These are phyloP conservation scores for Luperina testacea DNA, from an alignment of 2,888 invertebrate species.

Conservation along the genomic window DNA sequence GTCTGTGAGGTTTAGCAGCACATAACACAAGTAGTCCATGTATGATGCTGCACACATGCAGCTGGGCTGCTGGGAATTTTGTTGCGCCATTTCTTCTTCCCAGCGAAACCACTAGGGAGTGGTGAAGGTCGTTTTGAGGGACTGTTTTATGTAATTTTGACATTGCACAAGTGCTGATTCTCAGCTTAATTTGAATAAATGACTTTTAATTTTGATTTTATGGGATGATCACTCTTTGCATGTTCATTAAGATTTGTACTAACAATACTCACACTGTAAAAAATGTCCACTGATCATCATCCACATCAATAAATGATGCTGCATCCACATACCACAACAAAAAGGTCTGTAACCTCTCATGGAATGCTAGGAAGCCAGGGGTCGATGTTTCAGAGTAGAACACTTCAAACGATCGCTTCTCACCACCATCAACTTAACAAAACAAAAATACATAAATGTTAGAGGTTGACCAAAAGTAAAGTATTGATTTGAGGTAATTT, in stretches of 20 bases:
- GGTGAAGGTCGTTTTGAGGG: not conserved
- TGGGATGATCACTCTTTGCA: not conserved
- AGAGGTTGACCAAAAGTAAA: not conserved
- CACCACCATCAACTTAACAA: slow-evolving; percentile 76
- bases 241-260: not conserved
- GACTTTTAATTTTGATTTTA: no score
- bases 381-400: slow-evolving; percentile 93
- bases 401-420: slow-evolving; percentile 93
- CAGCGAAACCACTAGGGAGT: not conserved
- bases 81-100: not conserved
- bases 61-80: not conserved
- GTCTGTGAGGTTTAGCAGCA: not conserved
- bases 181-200: no score
- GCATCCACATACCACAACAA: slow-evolving; percentile 99
- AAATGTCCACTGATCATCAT: slow-evolving; percentile 97
- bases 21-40: not conserved
- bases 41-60: not conserved
- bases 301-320: slow-evolving; percentile 97
- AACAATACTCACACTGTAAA: slow-evolving; percentile 92
- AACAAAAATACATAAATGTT: not conserved
- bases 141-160: no score
- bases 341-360: slow-evolving; percentile 96
- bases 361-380: slow-evolving; percentile 94
- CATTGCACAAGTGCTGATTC: no score
- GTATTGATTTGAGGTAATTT: not conserved